A percentile compares a stretch with the other conserved stretches of the same genome.
These are phyloP conservation scores for Torymus auratus DNA, from an alignment of 2,888 invertebrate genomes.

Conservation along the genomic window DNA sequence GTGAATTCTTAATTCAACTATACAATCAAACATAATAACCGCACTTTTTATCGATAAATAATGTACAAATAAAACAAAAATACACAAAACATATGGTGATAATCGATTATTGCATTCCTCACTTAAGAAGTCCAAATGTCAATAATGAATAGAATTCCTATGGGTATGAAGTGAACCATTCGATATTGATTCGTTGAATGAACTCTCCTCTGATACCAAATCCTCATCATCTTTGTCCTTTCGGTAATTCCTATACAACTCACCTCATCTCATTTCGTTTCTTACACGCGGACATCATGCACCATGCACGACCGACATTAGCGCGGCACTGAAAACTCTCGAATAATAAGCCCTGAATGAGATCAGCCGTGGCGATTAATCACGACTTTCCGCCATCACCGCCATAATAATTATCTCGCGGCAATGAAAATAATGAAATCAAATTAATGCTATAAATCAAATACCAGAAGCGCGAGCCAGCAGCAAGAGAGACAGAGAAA, in stretches of 20 bases:
- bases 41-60: no score
- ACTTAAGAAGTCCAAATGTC: background rate
- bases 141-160: background rate
- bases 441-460: slow-evolving; percentile 49
- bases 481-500: background rate
- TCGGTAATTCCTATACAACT: no score
- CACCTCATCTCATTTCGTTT: no score
- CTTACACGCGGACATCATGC: no score
- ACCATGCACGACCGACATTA: background rate
- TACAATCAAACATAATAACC: no score
- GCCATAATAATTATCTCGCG: slow-evolving; percentile 34
- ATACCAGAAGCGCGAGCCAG: background rate
- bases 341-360: slow-evolving; percentile 28
- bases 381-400: slow-evolving; percentile 9
- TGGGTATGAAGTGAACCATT: background rate
- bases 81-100: no score
- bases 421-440: slow-evolving; percentile 38
- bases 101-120: no score
- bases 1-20: no score
- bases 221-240: slow-evolving; percentile 9
- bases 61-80: no score
- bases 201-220: background rate
- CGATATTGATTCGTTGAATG: background rate
- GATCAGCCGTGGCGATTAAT: slow-evolving; percentile 27
- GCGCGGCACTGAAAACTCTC: slow-evolving; percentile 14